These are phyloP conservation scores for Pammene fasciana DNA, from an alignment of 2,888 invertebrate genomes.

Conservation along the genomic window DNA sequence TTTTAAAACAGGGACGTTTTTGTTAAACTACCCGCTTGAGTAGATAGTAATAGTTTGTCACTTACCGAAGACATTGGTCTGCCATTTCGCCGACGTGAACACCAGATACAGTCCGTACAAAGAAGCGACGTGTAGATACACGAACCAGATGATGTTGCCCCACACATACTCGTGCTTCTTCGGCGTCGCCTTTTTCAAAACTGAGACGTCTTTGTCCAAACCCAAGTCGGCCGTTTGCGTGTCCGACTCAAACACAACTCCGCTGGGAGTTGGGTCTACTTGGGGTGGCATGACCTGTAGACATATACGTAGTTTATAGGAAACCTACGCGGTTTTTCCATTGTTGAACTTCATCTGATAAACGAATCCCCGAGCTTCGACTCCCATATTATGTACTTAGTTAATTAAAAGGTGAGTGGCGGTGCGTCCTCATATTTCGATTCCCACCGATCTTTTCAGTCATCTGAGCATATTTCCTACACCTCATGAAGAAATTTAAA, in stretches of 20 bases:
- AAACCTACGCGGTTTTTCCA: too few relatives aligned
- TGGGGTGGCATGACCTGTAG: constrained; percentile 82
- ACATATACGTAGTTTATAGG: background rate
- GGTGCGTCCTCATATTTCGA: too few relatives aligned
- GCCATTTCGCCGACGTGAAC: constrained; percentile 86
- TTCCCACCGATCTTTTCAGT: too few relatives aligned
- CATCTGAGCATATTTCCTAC: too few relatives aligned
- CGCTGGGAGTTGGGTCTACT: constrained; percentile 77
- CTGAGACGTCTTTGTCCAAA: constrained; percentile 81
- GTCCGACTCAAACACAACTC: constrained; percentile 86
- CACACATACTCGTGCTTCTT: constrained; percentile 85
- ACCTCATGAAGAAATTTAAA: too few relatives aligned
- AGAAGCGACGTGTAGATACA: constrained; percentile 85
- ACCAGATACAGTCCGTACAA: constrained; percentile 86
- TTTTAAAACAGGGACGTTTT: too few relatives aligned
- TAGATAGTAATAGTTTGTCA: constrained; percentile 25
- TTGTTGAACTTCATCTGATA: too few relatives aligned
- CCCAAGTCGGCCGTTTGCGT: constrained; percentile 86
- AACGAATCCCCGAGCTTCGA: too few relatives aligned
- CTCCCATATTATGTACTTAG: too few relatives aligned
- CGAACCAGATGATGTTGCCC: constrained; percentile 88
- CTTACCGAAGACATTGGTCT: constrained; percentile 87
- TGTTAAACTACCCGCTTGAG: background rate
- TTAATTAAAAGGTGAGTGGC: too few relatives aligned
- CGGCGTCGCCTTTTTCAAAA: constrained; percentile 78